Percentiles rank a stretch among this genome's conserved stretches.
phyloP scores from a whole-genome alignment of 2,888 invertebrate genomes.

The Lottia scabra region DNA sequence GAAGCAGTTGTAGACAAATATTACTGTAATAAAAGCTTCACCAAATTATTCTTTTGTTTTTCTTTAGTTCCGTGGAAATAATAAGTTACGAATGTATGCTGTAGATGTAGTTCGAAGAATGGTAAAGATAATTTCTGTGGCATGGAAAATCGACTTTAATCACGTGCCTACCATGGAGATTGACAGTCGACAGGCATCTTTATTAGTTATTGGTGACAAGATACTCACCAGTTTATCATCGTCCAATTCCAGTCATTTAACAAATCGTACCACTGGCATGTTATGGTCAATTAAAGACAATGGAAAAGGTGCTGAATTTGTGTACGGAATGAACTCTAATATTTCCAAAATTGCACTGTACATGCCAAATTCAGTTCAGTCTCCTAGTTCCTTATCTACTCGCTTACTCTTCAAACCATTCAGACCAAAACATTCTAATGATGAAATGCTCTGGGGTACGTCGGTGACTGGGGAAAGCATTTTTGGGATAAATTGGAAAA shows the following conservation, averaged over 20 bases:
- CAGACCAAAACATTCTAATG: neutral
- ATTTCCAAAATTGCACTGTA: neutral
- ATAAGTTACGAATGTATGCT: neutral
- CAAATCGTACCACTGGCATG: neutral
- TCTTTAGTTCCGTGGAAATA: neutral
- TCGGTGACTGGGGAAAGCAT: neutral
- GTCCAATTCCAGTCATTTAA: neutral
- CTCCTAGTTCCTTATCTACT: too few species aligned
- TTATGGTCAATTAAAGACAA: conserved; percentile 3
- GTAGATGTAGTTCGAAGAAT: neutral
- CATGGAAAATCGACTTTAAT: neutral
- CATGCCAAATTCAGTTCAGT: neutral
- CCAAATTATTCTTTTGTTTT: neutral
- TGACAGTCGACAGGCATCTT: neutral
- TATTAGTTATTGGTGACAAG: neutral
- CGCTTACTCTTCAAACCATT: too few species aligned
- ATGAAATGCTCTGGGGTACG: neutral
- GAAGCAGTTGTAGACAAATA: too few species aligned
- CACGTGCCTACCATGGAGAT: neutral
- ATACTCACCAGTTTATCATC: neutral
- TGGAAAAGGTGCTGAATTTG: neutral
- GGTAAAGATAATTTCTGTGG: neutral
- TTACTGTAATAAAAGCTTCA: too few species aligned
- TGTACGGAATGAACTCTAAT: neutral
- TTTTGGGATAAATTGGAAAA: neutral